These are phyloP conservation scores for Ctenomys sociabilis DNA, from an alignment of 2,113 vertebrate genomes.

Conservation along the genomic window DNA sequence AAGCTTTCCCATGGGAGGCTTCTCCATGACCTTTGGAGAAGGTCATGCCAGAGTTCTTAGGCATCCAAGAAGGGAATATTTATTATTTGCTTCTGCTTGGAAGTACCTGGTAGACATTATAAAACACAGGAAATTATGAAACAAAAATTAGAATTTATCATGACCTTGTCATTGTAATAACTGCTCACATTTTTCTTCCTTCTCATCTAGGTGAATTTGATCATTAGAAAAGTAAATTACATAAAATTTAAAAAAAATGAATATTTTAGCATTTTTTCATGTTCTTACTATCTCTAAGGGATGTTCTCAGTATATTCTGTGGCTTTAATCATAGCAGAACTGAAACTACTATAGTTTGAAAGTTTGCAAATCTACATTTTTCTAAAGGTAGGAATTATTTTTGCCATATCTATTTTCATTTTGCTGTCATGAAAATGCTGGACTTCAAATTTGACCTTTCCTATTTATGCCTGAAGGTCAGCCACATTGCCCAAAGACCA, in stretches of 20 bases:
- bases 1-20: not conserved
- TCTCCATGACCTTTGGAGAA: not conserved
- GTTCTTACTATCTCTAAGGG: not conserved
- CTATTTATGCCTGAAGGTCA: not conserved
- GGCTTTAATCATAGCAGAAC: not conserved
- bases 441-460: not conserved
- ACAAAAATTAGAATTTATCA: conserved; percentile 43
- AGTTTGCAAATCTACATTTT: not conserved
- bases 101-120: not conserved
- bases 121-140: not conserved
- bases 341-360: not conserved
- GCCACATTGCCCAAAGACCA: not conserved
- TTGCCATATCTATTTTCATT: not conserved
- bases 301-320: not conserved
- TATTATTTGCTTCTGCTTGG: not conserved
- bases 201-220: not conserved
- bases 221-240: not conserved
- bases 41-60: not conserved
- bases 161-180: not conserved
- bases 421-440: not conserved
- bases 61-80: not conserved
- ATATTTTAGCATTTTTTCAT: not conserved
- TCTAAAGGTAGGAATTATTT: conserved; percentile 3
- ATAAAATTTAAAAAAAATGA: not conserved
- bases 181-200: not conserved